Base-by-base conservation (phyloP, 2,888 invertebrate species). In the Agrochola lota region DNA sequence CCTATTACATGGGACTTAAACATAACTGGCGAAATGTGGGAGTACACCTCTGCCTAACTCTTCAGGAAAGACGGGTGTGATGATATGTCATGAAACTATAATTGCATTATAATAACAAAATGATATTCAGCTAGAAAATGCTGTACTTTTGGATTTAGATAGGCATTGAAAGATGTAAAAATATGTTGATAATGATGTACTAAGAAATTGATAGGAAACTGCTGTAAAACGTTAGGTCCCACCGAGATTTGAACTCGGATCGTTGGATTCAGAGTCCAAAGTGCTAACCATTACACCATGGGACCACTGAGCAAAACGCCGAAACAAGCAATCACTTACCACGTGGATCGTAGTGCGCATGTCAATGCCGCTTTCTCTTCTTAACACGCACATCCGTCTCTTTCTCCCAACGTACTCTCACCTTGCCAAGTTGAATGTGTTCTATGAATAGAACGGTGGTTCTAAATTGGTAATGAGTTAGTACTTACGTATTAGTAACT, bases 191-290 rank as follows among this genome's bases (percentile, higher is more conserved):
- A 35, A n/a, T 57, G 2, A 5, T 12, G 12, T 12, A 0, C 9
- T 26, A 26, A 15, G 5, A 15, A 68, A 68, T 30, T 30, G 2
- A 62, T 12, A 7, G 4, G 59, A 69, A 69, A 20, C 17, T 69
- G n/a, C n/a, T 20, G 4, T 63, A 90, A 90, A 90, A 90, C 64
- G 1, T 40, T 91, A 96, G 97, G 97, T 97, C 96, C 97, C 97
- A 97, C 97, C 97, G 97, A 98, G 97, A 98, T 97, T 98, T 97
- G 97, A 98, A 98, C 98, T 97, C 97, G 97, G 97, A 97, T 98
- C 97, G 97, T 97, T 97, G 97, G 97, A 98, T 98, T 98, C 97
- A 98, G 97, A 98, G 97, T 98, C 97, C 97, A 98, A 97, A 98
- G 97, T 98, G 97, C 97, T 98, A 97, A 98, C 97, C 97, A 97